Percentiles rank a stretch among this genome's conserved stretches.
Conservation (phyloP, 1,140 invertebrate genomes). For the Achroia grisella region DNA sequence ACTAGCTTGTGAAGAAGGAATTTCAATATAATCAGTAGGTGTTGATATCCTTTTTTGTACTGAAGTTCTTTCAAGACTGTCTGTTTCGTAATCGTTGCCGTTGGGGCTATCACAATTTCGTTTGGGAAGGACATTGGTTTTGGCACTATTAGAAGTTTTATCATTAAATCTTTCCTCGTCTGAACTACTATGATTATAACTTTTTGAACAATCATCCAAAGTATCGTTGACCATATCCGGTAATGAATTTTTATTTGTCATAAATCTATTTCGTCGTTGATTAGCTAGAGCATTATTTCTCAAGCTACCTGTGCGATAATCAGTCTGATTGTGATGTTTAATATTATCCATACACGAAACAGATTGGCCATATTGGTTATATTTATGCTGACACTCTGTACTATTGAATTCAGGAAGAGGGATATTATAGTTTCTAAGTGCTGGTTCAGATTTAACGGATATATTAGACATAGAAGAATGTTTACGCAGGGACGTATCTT, state of each 20-base stretch:
- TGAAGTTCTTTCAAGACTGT: conserved; percentile 82
- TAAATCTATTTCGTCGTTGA: conserved; percentile 40
- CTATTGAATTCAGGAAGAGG: conserved; percentile 54
- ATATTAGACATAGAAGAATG: conserved; percentile 31
- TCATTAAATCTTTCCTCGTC: conserved; percentile 44
- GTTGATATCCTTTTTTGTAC: conserved; percentile 73
- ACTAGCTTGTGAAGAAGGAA: conserved; percentile 79
- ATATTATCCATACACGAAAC: conserved; percentile 41
- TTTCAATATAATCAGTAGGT: conserved; percentile 77
- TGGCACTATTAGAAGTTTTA: conserved; percentile 17
- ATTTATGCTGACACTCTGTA: conserved; percentile 13
- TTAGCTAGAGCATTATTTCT: conserved; percentile 22
- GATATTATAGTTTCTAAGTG: conserved; percentile 53
- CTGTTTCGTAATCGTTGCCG: conserved; percentile 82
- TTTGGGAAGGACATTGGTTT: conserved; percentile 19
- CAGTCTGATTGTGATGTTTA: conserved; percentile 33
- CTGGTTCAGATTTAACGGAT: conserved; percentile 64
- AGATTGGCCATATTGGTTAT: conserved; percentile 37
- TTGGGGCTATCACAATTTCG: conserved; percentile 38
- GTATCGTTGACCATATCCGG: conserved; percentile 79
- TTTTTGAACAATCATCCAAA: conserved; percentile 59
- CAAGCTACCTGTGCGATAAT: conserved; percentile 29
- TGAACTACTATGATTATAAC: conserved; percentile 49
- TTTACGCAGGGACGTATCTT: conserved; percentile 27
- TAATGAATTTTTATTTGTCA: conserved; percentile 65